Conservation (phyloP, 2,797 vertebrate genomes). For the Decapterus maruadsi region DNA sequence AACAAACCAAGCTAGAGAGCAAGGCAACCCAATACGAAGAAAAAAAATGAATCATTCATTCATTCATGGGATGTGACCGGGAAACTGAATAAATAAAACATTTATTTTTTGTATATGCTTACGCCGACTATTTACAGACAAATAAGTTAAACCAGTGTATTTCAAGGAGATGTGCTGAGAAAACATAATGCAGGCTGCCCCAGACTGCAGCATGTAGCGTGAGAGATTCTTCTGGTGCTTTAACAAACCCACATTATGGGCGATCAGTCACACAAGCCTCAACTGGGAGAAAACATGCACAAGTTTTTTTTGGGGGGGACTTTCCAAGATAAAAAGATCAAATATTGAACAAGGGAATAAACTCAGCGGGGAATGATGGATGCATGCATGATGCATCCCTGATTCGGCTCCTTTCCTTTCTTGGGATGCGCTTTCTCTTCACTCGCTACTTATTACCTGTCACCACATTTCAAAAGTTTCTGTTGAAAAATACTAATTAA, state of each 20-base stretch:
- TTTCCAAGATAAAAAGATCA: neutral
- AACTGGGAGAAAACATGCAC: neutral
- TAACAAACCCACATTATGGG: neutral
- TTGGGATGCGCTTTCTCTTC: neutral
- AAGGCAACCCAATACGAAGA: neutral
- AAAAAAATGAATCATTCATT: neutral
- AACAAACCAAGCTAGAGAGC: constrained; percentile 14
- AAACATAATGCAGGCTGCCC: neutral
- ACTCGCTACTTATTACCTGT: neutral
- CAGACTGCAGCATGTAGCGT: neutral
- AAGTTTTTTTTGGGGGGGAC: too few relatives aligned
- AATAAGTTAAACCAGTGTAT: neutral
- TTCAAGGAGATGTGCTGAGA: neutral
- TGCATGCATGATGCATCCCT: too few relatives aligned
- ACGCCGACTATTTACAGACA: constrained; percentile 17
- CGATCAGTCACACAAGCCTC: neutral
- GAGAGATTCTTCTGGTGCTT: neutral
- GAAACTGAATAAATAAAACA: constrained; percentile 22
- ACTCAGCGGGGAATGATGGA: neutral
- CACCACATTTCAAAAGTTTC: neutral
- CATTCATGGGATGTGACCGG: neutral
- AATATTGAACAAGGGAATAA: neutral
- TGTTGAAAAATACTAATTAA: neutral
- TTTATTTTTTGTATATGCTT: constrained; percentile 19
- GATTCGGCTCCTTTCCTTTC: neutral